A percentile compares a stretch with the other conserved stretches of the same genome.
Evolutionary conservation across 2,888 invertebrate species (phyloP).

Genomic region (Eugnorisma glareosa): DNA sequence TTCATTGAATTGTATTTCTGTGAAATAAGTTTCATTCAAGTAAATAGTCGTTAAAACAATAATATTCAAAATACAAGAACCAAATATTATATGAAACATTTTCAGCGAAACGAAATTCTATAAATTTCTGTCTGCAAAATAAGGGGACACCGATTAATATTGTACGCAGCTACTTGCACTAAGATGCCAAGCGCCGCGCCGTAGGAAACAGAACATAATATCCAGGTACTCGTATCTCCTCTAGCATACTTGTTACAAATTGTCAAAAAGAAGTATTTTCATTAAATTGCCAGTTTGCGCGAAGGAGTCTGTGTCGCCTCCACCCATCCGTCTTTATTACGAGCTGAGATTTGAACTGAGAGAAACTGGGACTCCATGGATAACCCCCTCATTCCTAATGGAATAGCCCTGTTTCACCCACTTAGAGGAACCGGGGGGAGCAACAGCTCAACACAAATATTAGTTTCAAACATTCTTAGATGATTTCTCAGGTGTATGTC

Average conservation of each 20-base stretch:
- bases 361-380: conserved; percentile 40
- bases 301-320: not conserved
- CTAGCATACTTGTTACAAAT: not conserved
- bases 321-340: conserved; percentile 51
- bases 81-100: too few relatives aligned
- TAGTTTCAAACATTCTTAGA: conserved; percentile 31
- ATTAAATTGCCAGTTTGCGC: not conserved
- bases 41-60: too few relatives aligned
- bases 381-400: conserved; percentile 46
- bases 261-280: too few relatives aligned
- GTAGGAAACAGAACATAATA: not conserved
- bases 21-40: too few relatives aligned
- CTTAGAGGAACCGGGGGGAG: not conserved
- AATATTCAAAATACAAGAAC: too few relatives aligned
- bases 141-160: too few relatives aligned
- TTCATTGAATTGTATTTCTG: too few relatives aligned
- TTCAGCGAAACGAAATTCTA: too few relatives aligned
- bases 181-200: rapidly evolving
- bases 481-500: conserved; percentile 11
- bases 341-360: conserved; percentile 32
- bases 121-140: too few relatives aligned
- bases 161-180: not conserved
- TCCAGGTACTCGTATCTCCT: not conserved
- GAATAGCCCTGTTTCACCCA: conserved; percentile 52
- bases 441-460: conserved; percentile 40